A percentile compares a stretch with the other conserved stretches of the same genome.
Conservation (phyloP, 2,113 vertebrate genomes). For the Formicarius rufipectus region DNA sequence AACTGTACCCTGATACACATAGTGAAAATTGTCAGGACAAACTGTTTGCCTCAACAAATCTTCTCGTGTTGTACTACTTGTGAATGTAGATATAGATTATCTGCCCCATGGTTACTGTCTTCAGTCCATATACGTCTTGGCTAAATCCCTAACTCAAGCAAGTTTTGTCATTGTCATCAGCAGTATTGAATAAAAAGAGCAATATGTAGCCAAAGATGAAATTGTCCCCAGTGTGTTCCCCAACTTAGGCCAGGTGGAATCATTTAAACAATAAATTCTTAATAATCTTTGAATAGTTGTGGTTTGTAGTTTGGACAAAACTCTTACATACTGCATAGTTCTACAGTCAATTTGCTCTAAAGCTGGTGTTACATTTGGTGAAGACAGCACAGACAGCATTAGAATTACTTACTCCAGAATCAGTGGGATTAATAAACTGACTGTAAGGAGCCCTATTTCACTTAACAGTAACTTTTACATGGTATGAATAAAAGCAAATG, state of each 20-base stretch:
- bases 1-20: not conserved
- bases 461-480: not conserved
- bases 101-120: not conserved
- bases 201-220: not conserved
- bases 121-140: not conserved
- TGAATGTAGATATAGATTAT: not conserved
- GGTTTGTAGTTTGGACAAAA: not conserved
- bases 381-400: not conserved
- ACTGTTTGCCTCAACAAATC: not conserved
- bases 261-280: not conserved
- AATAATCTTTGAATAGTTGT: not conserved
- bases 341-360: not conserved
- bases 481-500: not conserved
- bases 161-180: not conserved
- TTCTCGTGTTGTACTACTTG: not conserved
- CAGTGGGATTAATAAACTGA: not conserved
- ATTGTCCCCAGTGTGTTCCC: not conserved
- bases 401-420: not conserved
- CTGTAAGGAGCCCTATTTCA: not conserved
- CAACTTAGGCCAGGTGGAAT: not conserved
- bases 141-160: not conserved
- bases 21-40: not conserved
- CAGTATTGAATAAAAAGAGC: not conserved
- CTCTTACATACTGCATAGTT: not conserved
- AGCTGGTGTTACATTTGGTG: not conserved